Evolutionary conservation across 2,113 vertebrate genomes (phyloP).

Genomic region (Paratilapia polleni): DNA sequence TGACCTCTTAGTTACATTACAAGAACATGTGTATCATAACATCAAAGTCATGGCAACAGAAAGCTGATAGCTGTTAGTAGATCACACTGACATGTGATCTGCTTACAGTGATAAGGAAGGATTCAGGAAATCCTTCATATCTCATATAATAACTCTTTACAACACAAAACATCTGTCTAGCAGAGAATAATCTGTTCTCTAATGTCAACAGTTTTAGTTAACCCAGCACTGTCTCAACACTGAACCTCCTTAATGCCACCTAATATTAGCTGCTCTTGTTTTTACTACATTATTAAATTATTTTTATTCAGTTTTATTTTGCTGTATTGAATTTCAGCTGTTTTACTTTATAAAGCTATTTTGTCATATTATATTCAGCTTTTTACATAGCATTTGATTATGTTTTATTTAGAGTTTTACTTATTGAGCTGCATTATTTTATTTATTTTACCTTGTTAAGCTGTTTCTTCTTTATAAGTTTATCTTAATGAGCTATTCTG

Average conservation of each 20-base stretch:
- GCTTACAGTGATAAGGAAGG: background rate
- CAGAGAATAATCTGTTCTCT: background rate
- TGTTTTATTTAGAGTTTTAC: background rate
- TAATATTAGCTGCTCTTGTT: background rate
- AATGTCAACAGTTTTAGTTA: background rate
- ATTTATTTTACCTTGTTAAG: background rate
- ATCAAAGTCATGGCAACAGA: too few species aligned
- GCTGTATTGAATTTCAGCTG: background rate
- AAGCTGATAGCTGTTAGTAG: background rate
- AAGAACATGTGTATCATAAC: background rate
- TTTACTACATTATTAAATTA: background rate
- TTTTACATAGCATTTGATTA: background rate
- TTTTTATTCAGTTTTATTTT: background rate
- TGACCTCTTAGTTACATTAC: background rate
- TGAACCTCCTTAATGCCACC: background rate
- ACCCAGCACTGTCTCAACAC: background rate
- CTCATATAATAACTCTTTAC: background rate
- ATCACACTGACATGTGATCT: background rate
- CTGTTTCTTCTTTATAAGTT: background rate
- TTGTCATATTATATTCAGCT: background rate
- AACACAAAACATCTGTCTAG: background rate
- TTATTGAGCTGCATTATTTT: too few species aligned
- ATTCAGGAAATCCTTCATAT: background rate
- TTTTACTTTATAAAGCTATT: background rate
- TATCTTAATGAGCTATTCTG: background rate